Evolutionary conservation across 2,888 invertebrate species (phyloP).

Genomic region (Chelonus formosanus): DNA sequence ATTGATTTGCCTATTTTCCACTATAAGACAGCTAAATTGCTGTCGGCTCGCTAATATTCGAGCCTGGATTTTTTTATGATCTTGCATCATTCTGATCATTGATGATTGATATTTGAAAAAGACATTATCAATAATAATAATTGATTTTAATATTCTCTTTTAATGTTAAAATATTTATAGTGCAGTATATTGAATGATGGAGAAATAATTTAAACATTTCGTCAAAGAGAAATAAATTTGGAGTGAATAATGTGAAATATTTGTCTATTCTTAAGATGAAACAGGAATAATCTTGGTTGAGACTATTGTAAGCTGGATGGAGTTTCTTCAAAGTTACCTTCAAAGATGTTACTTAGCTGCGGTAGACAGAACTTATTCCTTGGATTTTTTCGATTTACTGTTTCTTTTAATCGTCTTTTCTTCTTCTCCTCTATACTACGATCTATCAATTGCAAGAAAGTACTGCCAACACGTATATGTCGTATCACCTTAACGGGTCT

Average conservation of each 20-base stretch:
- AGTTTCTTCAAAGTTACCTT: slow-evolving; percentile 11
- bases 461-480: slow-evolving; percentile 43
- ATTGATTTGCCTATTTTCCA: no score
- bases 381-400: no score
- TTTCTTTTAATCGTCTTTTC: slow-evolving; percentile 2
- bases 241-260: no score
- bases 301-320: no score
- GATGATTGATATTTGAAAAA: background rate
- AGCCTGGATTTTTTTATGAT: slow-evolving; percentile 22
- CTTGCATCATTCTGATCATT: slow-evolving; percentile 22
- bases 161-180: no score
- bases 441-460: slow-evolving; percentile 50
- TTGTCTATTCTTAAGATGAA: no score
- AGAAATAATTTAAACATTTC: no score
- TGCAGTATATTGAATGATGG: no score
- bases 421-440: slow-evolving; percentile 25
- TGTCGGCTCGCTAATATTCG: slow-evolving; percentile 28
- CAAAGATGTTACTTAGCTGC: slow-evolving; percentile 13
- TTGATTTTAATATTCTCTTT: no score
- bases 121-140: no score
- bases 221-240: no score
- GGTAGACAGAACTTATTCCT: slow-evolving; percentile 5
- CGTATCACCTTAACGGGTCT: slow-evolving; percentile 51
- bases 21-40: background rate
- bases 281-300: no score